A percentile compares a stretch with the other conserved stretches of the same genome.
These are phyloP conservation scores for Proteles cristata DNA, from an alignment of 2,113 vertebrate genomes.

Conservation along the genomic window DNA sequence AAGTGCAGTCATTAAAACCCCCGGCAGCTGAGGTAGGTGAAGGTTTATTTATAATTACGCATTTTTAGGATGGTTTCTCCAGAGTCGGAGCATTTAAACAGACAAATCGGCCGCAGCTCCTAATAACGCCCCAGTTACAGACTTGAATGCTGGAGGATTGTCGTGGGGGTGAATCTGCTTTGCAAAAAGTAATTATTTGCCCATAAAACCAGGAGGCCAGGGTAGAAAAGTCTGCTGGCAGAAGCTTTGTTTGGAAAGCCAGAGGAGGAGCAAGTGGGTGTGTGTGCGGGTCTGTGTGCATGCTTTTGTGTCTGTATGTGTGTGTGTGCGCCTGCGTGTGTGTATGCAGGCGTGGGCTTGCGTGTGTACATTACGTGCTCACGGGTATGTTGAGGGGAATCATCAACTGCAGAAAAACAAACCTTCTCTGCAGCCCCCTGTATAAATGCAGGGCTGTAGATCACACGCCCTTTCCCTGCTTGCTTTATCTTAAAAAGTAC, in stretches of 20 bases:
- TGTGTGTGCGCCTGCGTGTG: not conserved
- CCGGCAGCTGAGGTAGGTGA: constrained; percentile 71
- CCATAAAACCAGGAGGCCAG: constrained; percentile 74
- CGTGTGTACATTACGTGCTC: no score
- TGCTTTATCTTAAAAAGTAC: not conserved
- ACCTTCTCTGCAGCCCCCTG: rapidly evolving
- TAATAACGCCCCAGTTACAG: constrained; percentile 78
- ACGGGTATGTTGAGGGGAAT: not conserved
- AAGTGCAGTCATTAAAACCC: constrained; percentile 81
- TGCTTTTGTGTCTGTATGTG: not conserved
- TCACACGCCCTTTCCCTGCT: not conserved
- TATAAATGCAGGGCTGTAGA: not conserved
- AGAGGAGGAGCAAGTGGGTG: constrained; percentile 52
- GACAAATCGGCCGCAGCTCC: constrained; percentile 36
- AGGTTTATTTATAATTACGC: constrained; percentile 79
- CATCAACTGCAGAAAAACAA: not conserved
- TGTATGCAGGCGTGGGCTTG: not conserved
- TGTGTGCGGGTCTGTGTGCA: constrained; percentile 71
- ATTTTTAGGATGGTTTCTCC: constrained; percentile 73
- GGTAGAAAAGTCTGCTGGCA: constrained; percentile 66
- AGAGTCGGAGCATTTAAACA: constrained; percentile 77
- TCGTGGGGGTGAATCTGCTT: constrained; percentile 77
- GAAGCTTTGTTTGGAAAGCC: constrained; percentile 82
- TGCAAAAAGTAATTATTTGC: constrained; percentile 81
- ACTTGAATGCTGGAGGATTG: constrained; percentile 75